A percentile compares a stretch with the other conserved stretches of the same genome.
phyloP scores from a whole-genome alignment of 2,797 vertebrate species.

The Helicolenus hilgendorfi region DNA sequence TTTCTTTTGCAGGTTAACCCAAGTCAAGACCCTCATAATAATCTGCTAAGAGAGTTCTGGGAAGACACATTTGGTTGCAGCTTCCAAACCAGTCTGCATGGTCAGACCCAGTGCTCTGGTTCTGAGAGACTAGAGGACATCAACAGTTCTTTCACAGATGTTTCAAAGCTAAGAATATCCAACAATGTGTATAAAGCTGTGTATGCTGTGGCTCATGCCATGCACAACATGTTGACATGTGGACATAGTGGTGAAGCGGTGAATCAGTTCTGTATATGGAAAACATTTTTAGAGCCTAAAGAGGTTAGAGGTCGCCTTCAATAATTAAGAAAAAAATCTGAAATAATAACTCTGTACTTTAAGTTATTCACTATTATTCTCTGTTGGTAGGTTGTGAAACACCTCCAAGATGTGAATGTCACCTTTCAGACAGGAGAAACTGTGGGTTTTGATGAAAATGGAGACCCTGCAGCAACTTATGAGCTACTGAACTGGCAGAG shows the following conservation, averaged over 20 bases:
- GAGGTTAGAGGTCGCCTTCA: conserved; percentile 65
- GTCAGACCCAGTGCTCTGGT: conserved; percentile 79
- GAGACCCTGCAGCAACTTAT: conserved; percentile 86
- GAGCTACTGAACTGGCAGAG: conserved; percentile 90
- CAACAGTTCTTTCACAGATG: conserved; percentile 84
- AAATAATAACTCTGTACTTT: not conserved
- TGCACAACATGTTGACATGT: conserved; percentile 80
- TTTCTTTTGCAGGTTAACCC: conserved; percentile 86
- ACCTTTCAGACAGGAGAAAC: conserved; percentile 82
- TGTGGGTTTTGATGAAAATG: conserved; percentile 85
- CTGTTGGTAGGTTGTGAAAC: conserved; percentile 68
- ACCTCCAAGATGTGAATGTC: conserved; percentile 79
- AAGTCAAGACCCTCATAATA: conserved; percentile 70
- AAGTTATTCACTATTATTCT: not conserved
- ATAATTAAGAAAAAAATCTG: not conserved
- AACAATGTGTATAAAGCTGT: conserved; percentile 90
- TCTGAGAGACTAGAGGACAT: conserved; percentile 82
- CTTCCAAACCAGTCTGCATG: conserved; percentile 47
- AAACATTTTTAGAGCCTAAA: conserved; percentile 48
- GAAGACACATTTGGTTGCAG: conserved; percentile 85
- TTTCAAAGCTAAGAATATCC: conserved; percentile 88
- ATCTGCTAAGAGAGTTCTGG: conserved; percentile 88
- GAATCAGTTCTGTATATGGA: conserved; percentile 62
- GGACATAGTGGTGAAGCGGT: conserved; percentile 7
- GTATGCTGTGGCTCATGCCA: conserved; percentile 85